phyloP scores from a whole-genome alignment of 2,113 vertebrate genomes.

The human (Homo sapiens) region DNA sequence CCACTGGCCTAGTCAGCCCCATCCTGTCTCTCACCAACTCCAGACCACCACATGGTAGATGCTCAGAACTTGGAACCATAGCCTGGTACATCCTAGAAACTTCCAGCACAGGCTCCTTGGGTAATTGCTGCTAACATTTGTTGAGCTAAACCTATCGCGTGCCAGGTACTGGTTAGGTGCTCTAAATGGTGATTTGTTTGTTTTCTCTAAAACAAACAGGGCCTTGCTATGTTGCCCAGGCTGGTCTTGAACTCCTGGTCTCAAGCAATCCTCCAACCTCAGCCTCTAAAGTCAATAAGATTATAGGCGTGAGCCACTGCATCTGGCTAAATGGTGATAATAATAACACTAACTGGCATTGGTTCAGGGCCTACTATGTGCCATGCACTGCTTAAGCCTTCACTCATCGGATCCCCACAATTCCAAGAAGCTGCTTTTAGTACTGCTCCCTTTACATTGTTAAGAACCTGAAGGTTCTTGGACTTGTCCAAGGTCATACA shows the following conservation, averaged over 20 bases:
- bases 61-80: neutral
- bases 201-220: too few species aligned
- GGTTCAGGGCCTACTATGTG: neutral
- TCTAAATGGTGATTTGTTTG: neutral
- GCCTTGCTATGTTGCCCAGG: too few species aligned
- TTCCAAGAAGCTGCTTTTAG: neutral
- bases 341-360: neutral
- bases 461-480: neutral
- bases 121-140: neutral
- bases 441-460: neutral
- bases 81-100: neutral
- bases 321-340: neutral
- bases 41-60: neutral
- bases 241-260: too few species aligned
- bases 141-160: neutral
- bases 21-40: neutral
- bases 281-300: too few species aligned
- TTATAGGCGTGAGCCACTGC: too few species aligned
- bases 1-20: neutral
- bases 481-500: neutral
- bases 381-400: too few species aligned
- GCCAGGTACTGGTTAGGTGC: neutral
- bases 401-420: neutral
- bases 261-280: too few species aligned
- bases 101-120: neutral